Percentiles rank a stretch among this genome's conserved stretches.
phyloP scores from a whole-genome alignment of 2,797 vertebrate genomes.

The Oryzias dopingdopingensis region DNA sequence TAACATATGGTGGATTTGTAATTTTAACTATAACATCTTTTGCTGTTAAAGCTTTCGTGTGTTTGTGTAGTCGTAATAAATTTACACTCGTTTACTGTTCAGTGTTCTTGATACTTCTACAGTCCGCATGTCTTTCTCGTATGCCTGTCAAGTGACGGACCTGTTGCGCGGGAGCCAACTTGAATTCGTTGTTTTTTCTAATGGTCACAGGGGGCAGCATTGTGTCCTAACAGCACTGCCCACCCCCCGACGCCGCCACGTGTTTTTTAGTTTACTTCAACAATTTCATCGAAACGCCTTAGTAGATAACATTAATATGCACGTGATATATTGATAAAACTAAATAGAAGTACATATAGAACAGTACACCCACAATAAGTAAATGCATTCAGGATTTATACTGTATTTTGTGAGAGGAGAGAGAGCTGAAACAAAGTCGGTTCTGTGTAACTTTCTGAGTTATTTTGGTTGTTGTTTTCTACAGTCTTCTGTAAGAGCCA shows the following conservation, averaged over 20 bases:
- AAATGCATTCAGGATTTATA: not conserved
- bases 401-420: not conserved
- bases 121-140: constrained; percentile 5
- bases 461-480: not conserved
- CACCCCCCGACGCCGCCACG: constrained; percentile 1
- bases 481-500: not conserved
- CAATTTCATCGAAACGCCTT: constrained; percentile 6
- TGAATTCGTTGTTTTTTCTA: constrained; percentile 42
- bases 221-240: constrained; percentile 10
- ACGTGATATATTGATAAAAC: not conserved
- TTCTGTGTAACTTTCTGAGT: not conserved
- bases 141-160: constrained; percentile 41
- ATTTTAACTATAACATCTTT: not conserved
- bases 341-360: constrained; percentile 2
- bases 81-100: not conserved
- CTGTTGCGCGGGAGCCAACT: constrained; percentile 69
- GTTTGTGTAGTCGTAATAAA: accelerated
- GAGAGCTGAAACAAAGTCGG: not conserved
- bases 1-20: not conserved
- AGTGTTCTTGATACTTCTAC: not conserved
- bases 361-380: not conserved
- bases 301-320: not conserved
- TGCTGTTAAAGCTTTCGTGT: not conserved
- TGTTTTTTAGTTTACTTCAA: not conserved
- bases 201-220: constrained; percentile 53